Percentiles rank a stretch among this genome's conserved stretches.
These are phyloP conservation scores for Leptestheria dahalacensis DNA, from an alignment of 1,140 invertebrate genomes.

Conservation along the genomic window DNA sequence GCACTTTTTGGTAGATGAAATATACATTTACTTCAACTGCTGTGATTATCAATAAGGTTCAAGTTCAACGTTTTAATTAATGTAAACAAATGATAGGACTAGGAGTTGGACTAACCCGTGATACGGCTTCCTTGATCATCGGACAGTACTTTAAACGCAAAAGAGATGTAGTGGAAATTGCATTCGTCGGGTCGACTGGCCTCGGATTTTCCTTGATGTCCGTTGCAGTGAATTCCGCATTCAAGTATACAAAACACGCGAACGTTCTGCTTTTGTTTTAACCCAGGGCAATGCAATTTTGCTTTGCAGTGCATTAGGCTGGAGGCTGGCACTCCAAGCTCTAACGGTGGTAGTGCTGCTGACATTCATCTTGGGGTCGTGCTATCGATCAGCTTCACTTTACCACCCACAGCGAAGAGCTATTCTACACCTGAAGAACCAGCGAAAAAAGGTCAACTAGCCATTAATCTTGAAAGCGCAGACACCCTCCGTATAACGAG, in stretches of 20 bases:
- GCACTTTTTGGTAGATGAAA: no score
- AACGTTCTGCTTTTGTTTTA: no score
- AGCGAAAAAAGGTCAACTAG: slow-evolving; percentile 49
- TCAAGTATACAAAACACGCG: slow-evolving; percentile 56
- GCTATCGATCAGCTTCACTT: slow-evolving; percentile 73
- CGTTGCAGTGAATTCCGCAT: slow-evolving; percentile 55
- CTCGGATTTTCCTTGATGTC: slow-evolving; percentile 70
- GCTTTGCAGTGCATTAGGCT: slow-evolving; percentile 55
- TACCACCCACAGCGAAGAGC: slow-evolving; percentile 78
- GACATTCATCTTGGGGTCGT: slow-evolving; percentile 72
- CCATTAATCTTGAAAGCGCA: not conserved
- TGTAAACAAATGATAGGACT: no score
- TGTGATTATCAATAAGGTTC: no score
- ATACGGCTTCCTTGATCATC: slow-evolving; percentile 76
- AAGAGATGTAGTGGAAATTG: slow-evolving; percentile 71
- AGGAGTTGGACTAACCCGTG: slow-evolving; percentile 63
- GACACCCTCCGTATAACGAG: no score
- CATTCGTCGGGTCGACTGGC: slow-evolving; percentile 68
- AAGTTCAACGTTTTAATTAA: no score
- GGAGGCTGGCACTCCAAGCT: slow-evolving; percentile 68
- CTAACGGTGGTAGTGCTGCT: slow-evolving; percentile 66
- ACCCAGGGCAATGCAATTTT: no score
- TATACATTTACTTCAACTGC: no score
- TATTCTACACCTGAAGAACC: slow-evolving; percentile 81
- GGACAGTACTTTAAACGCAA: slow-evolving; percentile 76